Evolutionary conservation across 2,888 invertebrate species (phyloP), one percentile per base, ranked within the genome.

Genomic region (Alcis repandata): DNA sequence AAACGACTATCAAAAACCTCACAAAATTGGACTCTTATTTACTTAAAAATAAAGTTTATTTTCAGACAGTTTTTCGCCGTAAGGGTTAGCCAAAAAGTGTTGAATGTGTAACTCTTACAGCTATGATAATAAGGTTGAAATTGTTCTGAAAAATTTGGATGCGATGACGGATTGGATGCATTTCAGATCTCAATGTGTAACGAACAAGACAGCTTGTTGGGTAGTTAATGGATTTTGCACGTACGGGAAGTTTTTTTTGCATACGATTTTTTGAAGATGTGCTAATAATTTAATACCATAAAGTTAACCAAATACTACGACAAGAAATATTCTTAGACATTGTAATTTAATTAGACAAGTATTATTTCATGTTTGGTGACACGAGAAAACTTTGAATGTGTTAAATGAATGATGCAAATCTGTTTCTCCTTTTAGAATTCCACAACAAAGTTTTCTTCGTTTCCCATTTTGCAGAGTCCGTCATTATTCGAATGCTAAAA

Each of bases 91-190:
- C n/a, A 11, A 41, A 36, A n/a, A 4, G 1, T 7, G 9, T 15
- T 10, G 6, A n/a, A 49, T 54, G 2, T 33, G 20, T 59, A 4
- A 11, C 8, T 51, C 54, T 54, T 64, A 49, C 43, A 38, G 13
- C n/a, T 0, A n/a, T 36, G 4, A 17, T 0, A 2, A 0, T 57
- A 66, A 41, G 40, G 65, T 61, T 52, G 8, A 33, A 27, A 38
- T 10, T 56, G 27, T 27, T 15, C 8, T 8, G 40, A 19, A 40
- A 11, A n/a, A 11, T 49, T 15, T 10, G 13, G 45, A 48, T 19
- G 52, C 45, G 88, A 85, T 89, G 90, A 90, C 87, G 83, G 87
- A 89, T 89, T 83, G 89, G 77, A 80, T 79, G 80, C 84, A 76
- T 75, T 76, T 73, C 71, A 57, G 72, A 68, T 69, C 52, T 62